Percentiles rank a stretch among this genome's conserved stretches.
phyloP scores from a whole-genome alignment of 2,888 invertebrate species.

The Sinopyrophorus schimmeli region DNA sequence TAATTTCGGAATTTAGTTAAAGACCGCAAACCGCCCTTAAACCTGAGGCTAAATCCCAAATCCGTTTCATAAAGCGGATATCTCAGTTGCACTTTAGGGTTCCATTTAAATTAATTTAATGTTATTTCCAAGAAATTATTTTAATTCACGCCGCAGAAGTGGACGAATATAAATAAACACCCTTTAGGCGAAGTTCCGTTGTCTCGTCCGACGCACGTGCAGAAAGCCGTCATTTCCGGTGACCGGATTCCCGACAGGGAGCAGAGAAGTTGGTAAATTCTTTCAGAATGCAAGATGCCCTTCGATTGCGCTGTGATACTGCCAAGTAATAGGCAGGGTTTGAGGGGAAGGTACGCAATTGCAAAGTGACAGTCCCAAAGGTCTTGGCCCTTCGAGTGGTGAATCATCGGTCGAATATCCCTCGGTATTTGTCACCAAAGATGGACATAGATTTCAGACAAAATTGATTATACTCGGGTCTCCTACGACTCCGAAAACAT shows the following conservation, averaged over 20 bases:
- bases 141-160: no score
- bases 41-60: slow-evolving; percentile 30
- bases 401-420: slow-evolving; percentile 34
- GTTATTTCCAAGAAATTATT: no score
- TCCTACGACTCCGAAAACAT: slow-evolving; percentile 1
- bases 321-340: slow-evolving; percentile 16
- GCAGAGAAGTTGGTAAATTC: slow-evolving; percentile 34
- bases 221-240: slow-evolving; percentile 42
- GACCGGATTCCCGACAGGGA: slow-evolving; percentile 35
- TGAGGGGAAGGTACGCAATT: slow-evolving; percentile 31
- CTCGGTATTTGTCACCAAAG: slow-evolving; percentile 30
- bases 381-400: slow-evolving; percentile 33
- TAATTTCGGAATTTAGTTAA: slow-evolving; percentile 44
- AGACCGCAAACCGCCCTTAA: slow-evolving; percentile 42
- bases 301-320: slow-evolving; percentile 28
- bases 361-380: slow-evolving; percentile 36
- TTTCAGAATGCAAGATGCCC: slow-evolving; percentile 28
- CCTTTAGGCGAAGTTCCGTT: slow-evolving; percentile 33
- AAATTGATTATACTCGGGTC: slow-evolving; percentile 23
- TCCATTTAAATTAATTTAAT: slow-evolving; percentile 5
- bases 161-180: no score
- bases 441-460: slow-evolving; percentile 26
- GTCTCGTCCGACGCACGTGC: slow-evolving; percentile 37
- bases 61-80: slow-evolving; percentile 32
- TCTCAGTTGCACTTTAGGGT: slow-evolving; percentile 11